Evolutionary conservation across 2,888 invertebrate species (phyloP), one percentile per base, ranked within the genome.

Genomic region (Cheilosia soror): DNA sequence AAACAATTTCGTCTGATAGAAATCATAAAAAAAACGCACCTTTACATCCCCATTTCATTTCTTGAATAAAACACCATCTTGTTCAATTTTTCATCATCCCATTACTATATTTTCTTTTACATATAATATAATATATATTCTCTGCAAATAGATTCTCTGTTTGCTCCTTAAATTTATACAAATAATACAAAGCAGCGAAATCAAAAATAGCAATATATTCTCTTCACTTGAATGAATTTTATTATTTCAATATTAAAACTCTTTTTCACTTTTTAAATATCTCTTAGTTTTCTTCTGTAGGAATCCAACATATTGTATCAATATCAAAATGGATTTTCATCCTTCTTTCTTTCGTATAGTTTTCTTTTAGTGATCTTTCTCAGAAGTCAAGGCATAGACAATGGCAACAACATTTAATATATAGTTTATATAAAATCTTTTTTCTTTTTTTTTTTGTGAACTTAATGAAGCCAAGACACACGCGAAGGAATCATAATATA

Each of bases 401-500:
- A 84, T 79, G 84, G 84, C 84, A 84, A 84, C 79, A 79, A 84
- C 84, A 84, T 75, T 79, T 53, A 84, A 79, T 84, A 84, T 78
- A 83, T 57, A 66, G 29, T 68, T 72, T 77, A 57, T 63, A 83
- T 78, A 78, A 60, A 63, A 63, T 53, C 20, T 62, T 55, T 66
- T n/a, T 47, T 37, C 55, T 68, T 5, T 66, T 33, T 55, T 29
- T 49, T 29, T 27, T 51, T 33, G 27, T 27, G 15, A 71, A 84
- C 69, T 71, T 66, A 82, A 79, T 29, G n/a, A 40, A 84, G 84
- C 80, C 75, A 84, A 84, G 84, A 84, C 79, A 80, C 79, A 42
- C 49, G 49, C 71, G 44, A 76, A 84, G 84, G 84, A 84, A 80
- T 72, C 69, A 75, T 76, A 76, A 72, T 82, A 25, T 37, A 37